These are phyloP conservation scores for Orcinus orca DNA, from an alignment of 2,113 vertebrate species.

Conservation along the genomic window DNA sequence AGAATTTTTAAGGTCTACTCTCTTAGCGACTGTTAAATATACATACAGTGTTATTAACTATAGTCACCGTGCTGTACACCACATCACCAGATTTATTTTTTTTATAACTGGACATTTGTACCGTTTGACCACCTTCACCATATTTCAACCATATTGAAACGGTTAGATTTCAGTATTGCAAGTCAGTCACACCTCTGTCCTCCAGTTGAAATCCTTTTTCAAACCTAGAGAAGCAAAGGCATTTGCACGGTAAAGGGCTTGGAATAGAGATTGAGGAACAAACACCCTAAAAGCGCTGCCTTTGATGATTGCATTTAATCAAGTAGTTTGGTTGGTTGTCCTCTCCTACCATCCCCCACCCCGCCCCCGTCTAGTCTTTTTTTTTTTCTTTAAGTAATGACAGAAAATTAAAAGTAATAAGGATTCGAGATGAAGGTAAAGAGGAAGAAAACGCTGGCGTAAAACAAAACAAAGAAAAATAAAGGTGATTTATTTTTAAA, in stretches of 20 bases:
- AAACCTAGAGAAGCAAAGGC: not conserved
- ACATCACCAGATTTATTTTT: not conserved
- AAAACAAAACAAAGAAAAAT: not conserved
- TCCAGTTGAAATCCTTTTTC: not conserved
- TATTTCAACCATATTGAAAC: not conserved
- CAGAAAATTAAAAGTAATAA: not conserved
- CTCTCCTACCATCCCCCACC: too few relatives aligned
- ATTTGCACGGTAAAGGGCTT: not conserved
- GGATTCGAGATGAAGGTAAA: not conserved
- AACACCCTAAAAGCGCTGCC: not conserved
- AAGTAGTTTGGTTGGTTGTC: not conserved
- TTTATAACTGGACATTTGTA: not conserved
- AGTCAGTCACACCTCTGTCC: not conserved
- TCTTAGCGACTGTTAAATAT: not conserved
- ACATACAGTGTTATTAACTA: not conserved
- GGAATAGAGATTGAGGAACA: not conserved
- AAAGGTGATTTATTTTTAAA: not conserved
- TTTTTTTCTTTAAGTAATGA: not conserved
- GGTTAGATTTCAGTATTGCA: not conserved
- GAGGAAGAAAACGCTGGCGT: not conserved
- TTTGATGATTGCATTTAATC: not conserved
- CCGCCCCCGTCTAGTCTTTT: too few relatives aligned
- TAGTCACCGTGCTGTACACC: not conserved
- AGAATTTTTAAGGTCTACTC: not conserved
- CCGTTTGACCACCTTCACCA: not conserved